These are phyloP conservation scores for Phrynosoma blainvillii DNA, from an alignment of 2,113 vertebrate genomes.

Conservation along the genomic window DNA sequence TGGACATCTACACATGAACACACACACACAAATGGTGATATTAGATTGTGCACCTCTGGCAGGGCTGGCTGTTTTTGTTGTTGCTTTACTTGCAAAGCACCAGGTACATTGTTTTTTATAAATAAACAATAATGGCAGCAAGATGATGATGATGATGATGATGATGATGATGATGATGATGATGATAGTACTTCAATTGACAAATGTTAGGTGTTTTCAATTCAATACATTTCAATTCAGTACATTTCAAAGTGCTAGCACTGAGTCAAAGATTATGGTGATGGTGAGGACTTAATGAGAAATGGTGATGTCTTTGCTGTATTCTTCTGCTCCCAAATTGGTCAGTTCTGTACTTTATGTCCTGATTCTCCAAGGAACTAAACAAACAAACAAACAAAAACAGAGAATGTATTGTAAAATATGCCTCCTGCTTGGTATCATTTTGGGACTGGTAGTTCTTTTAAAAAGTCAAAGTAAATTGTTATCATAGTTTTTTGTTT, in stretches of 20 bases:
- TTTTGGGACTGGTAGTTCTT: conserved; percentile 7
- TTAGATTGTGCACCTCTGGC: too few relatives aligned
- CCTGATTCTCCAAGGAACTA: not conserved
- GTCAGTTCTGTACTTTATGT: not conserved
- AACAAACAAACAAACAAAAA: not conserved
- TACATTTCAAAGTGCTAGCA: not conserved
- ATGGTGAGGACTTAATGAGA: not conserved
- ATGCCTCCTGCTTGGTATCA: not conserved
- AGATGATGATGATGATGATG: too few relatives aligned
- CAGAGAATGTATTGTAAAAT: not conserved
- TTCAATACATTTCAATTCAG: not conserved
- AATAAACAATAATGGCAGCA: too few relatives aligned
- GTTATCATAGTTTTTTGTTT: not conserved
- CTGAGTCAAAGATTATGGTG: not conserved
- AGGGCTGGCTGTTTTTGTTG: too few relatives aligned
- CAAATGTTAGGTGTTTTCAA: not conserved
- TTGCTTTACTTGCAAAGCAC: too few relatives aligned
- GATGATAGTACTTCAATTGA: not conserved
- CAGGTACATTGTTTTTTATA: too few relatives aligned
- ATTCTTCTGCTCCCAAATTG: not conserved
- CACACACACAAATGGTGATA: too few relatives aligned
- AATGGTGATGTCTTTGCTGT: not conserved
- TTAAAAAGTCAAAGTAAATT: conserved; percentile 7
- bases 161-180: not conserved
- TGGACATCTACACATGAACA: too few relatives aligned